phyloP scores from a whole-genome alignment of 2,797 vertebrate species.

The Epinephelus malabaricus region DNA sequence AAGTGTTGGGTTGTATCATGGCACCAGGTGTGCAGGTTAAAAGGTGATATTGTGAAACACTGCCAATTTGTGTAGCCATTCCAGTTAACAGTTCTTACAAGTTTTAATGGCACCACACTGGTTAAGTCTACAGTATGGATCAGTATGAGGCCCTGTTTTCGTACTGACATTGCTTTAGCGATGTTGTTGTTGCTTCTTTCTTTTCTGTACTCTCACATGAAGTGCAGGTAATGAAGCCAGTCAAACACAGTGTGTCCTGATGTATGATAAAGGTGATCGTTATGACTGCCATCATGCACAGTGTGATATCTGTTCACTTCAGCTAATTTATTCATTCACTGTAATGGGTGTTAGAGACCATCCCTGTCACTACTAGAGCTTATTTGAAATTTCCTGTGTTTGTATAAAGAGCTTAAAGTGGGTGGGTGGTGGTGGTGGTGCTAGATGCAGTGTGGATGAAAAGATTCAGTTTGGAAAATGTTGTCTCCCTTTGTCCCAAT shows the following conservation, averaged over 20 bases:
- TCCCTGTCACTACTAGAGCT: too few species aligned
- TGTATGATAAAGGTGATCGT: background rate
- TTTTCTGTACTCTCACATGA: background rate
- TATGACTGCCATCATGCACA: background rate
- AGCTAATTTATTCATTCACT: background rate
- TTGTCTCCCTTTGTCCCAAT: too few species aligned
- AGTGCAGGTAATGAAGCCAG: background rate
- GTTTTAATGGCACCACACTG: slow-evolving; percentile 14
- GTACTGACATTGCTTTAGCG: background rate
- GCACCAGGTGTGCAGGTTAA: background rate
- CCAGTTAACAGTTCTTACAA: slow-evolving; percentile 17
- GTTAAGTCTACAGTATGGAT: background rate
- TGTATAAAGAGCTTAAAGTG: too few species aligned
- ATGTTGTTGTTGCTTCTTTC: background rate
- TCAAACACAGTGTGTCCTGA: background rate
- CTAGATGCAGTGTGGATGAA: too few species aligned
- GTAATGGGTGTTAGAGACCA: too few species aligned
- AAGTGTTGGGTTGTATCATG: slow-evolving; percentile 8
- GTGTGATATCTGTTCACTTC: background rate
- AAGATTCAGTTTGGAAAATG: too few species aligned
- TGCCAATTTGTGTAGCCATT: slow-evolving; percentile 19
- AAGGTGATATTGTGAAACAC: slow-evolving; percentile 10
- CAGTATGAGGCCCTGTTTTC: background rate
- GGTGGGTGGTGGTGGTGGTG: too few species aligned
- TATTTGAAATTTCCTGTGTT: too few species aligned